Base-by-base conservation (phyloP, 2,888 invertebrate species). In the Prosapia bicincta region DNA sequence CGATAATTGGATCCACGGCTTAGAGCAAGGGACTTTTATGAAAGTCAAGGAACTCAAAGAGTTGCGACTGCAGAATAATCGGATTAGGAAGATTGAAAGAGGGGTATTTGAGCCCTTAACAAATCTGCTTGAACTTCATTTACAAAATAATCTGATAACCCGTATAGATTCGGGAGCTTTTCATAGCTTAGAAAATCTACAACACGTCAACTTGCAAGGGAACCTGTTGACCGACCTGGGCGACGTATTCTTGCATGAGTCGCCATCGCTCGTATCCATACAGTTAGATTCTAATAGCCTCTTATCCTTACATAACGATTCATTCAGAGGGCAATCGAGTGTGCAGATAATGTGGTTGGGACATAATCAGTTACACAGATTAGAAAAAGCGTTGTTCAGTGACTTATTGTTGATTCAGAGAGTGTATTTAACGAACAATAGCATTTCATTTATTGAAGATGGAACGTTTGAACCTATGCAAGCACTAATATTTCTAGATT, bases 301-400 rank as follows among this genome's bases (percentile, higher is more conserved):
- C 81, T 89, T 89, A 20, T 88, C 91, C 32, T 85, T 96, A 75
- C 93, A 95, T 84, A 92, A 93, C 82, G 92, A 92, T 82, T 93
- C 95, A 15, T 89, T 95, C 67, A 88, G 90, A 71, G 92, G 93
- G 43, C 95, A 95, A 85, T 90, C 91, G 2, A 93, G 92, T 82
- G 92, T 96, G 75, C 92, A 94, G 85, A 93, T 95, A 82, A 92
- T 96, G 90, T 95, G 95, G 93, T 87, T 96, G 79, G 92, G 92
- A 74, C 92, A 93, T 85, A 96, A 96, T 85, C 89, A 91, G 82
- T 86, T 96, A 78, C 90, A 89, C 76, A 86, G 90, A 76, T 87
- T 96, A 75, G 91, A 92, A 77, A 88, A 90, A 26, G 89, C 91
- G n/a, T 86, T 95, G 76, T 96, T 96, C 83, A 89, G 89, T 80